Base-by-base conservation (phyloP, 1,140 invertebrate species). In the Wiebesia pumilae region DNA sequence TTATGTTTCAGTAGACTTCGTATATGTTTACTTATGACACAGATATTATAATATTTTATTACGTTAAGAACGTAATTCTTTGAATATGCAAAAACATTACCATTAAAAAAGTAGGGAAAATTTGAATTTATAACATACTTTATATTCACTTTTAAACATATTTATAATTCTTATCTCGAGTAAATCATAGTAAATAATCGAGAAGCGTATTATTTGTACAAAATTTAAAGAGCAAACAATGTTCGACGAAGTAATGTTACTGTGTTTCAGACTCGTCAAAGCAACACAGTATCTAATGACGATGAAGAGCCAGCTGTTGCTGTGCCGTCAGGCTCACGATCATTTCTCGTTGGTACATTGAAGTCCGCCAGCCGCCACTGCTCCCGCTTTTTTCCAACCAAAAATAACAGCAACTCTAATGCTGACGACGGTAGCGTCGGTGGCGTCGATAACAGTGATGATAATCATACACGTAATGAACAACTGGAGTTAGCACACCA, bases 221-320 rank as follows among this genome's bases (percentile, higher is more conserved):
- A 12, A 47, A 47, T 47, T 12, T 47, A 7, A 47, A 4, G 43
- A 47, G 4, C 12, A 12, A 4, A 47, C 43, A 47, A 47, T 47
- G 4, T 47, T 19, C 16, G 51, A 54, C 67, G 33, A 35, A 71
- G 24, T 21, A 40, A 73, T 62, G 14, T 69, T 69, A 12, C 10
- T n/a, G 16, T 0, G 6, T 81, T 90, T 69, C 89, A 94, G 93
- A 94, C 93, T 71, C 92, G 93, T 71, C 93, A 93, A 89, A 93
- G 90, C 88, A 92, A 91, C 83, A 90, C 91, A 80, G 88, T 89
- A 47, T 89, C 90, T 21, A 91, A 89, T 84, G 91, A 90, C 67
- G 91, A 91, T 35, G 91, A 88, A 83, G 90, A 90, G 85, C 89
- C 86, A 67, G 87, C 89, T 62, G 83, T 85, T 71, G 88, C 89